A percentile compares a stretch with the other conserved stretches of the same genome.
Evolutionary conservation across 2,888 invertebrate genomes (phyloP).

Genomic region (Eristalinus aeneus): DNA sequence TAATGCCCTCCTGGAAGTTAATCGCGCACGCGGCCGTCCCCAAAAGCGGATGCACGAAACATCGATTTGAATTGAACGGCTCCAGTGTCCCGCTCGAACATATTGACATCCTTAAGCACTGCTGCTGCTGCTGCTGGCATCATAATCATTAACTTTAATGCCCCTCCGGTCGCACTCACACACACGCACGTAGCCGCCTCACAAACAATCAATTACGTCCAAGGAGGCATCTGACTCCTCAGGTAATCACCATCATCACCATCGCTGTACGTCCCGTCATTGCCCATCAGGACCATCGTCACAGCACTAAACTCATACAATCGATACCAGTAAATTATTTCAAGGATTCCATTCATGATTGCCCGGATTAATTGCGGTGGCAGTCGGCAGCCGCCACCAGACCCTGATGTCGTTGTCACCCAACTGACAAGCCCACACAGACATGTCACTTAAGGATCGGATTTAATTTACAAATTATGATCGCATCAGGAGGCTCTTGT

Average conservation of each 20-base stretch:
- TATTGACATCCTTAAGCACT: constrained; percentile 31
- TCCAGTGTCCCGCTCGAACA: constrained; percentile 25
- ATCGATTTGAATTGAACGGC: constrained; percentile 46
- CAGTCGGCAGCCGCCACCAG: constrained; percentile 62
- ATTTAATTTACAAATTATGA: constrained; percentile 54
- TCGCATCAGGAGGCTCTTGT: not conserved
- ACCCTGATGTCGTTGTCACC: constrained; percentile 53
- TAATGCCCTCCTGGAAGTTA: constrained; percentile 34
- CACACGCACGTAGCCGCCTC: not conserved
- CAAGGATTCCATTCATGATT: constrained; percentile 58
- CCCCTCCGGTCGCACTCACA: not conserved
- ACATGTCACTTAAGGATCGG: constrained; percentile 21
- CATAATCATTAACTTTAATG: constrained; percentile 47
- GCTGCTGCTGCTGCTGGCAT: constrained; percentile 7
- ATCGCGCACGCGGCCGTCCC: constrained; percentile 24
- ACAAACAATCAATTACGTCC: constrained; percentile 60
- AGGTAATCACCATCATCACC: constrained; percentile 55
- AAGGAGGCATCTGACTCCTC: constrained; percentile 13
- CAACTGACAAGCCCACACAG: constrained; percentile 30
- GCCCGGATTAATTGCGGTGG: constrained; percentile 60
- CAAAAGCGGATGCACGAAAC: constrained; percentile 3
- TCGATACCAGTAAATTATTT: constrained; percentile 58
- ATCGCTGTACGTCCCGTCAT: constrained; percentile 34
- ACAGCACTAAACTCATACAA: constrained; percentile 29
- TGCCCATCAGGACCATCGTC: constrained; percentile 21